A percentile compares a stretch with the other conserved stretches of the same genome.
These are phyloP conservation scores for Pinctada fucata DNA, from an alignment of 2,888 invertebrate genomes.

Conservation along the genomic window DNA sequence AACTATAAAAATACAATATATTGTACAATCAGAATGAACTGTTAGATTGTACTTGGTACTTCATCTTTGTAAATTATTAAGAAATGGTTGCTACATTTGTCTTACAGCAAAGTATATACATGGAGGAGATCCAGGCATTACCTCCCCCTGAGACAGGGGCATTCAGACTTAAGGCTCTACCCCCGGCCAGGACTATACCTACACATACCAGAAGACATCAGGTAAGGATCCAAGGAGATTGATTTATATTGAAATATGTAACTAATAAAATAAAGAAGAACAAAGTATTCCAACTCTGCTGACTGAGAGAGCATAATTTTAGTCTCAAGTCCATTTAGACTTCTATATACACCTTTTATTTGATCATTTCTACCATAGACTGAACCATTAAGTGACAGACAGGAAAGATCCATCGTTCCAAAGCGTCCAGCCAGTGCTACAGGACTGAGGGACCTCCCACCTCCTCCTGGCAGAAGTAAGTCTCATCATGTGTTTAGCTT, in stretches of 20 bases:
- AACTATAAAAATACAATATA: no score
- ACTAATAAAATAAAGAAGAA: no score
- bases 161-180: constrained; percentile 49
- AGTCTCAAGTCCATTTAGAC: no score
- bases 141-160: constrained; percentile 47
- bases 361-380: not conserved
- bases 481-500: not conserved
- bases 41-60: no score
- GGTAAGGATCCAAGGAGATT: no score
- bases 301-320: no score
- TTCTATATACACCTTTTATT: no score
- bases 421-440: constrained; percentile 62
- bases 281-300: no score
- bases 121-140: constrained; percentile 54
- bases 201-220: not conserved
- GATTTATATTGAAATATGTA: no score
- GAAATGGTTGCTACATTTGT: not conserved
- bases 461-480: not conserved
- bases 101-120: constrained; percentile 3
- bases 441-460: constrained; percentile 27
- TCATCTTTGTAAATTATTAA: no score
- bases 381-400: constrained; percentile 16
- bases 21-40: no score
- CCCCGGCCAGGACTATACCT: constrained; percentile 32
- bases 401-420: constrained; percentile 27